A percentile compares a stretch with the other conserved stretches of the same genome.
These are phyloP conservation scores for Pangasius mekongensis DNA, from an alignment of 2,797 vertebrate species.

Conservation along the genomic window DNA sequence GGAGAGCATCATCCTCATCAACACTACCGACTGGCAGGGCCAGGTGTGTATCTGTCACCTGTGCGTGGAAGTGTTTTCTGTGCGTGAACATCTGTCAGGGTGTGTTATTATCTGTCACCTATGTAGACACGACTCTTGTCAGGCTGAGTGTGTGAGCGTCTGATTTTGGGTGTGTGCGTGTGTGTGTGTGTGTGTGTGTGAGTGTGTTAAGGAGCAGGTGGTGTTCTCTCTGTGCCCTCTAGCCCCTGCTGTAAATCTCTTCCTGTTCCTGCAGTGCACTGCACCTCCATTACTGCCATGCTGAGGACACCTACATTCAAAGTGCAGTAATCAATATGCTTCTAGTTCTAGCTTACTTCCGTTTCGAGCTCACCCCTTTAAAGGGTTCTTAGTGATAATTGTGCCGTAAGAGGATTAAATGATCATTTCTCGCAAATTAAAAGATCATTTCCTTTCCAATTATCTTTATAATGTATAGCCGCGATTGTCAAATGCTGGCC, in stretches of 20 bases:
- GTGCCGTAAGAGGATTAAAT: slow-evolving; percentile 5
- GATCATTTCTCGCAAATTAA: background rate
- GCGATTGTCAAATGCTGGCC: background rate
- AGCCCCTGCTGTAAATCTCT: slow-evolving; percentile 45
- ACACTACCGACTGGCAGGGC: slow-evolving; percentile 76
- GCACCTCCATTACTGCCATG: slow-evolving; percentile 27
- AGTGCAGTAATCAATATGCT: background rate
- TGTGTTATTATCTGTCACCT: slow-evolving; percentile 14
- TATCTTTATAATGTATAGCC: too few relatives aligned
- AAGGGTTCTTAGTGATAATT: background rate
- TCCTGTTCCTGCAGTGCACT: slow-evolving; percentile 37
- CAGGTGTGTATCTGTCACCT: slow-evolving; percentile 57
- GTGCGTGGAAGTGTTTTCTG: background rate
- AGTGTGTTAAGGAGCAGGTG: slow-evolving; percentile 34
- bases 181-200: slow-evolving; percentile 21
- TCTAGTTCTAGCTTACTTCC: background rate
- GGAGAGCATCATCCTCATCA: slow-evolving; percentile 74
- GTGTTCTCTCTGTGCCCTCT: slow-evolving; percentile 34
- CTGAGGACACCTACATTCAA: slow-evolving; percentile 7
- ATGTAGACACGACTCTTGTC: slow-evolving; percentile 9
- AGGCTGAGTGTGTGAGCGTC: background rate
- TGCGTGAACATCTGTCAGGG: slow-evolving; percentile 5
- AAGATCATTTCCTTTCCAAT: background rate
- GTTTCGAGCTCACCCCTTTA: background rate
- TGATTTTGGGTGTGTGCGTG: background rate